Base-by-base conservation (phyloP, 2,113 vertebrate species). In the Poeciliopsis turrubarensis region DNA sequence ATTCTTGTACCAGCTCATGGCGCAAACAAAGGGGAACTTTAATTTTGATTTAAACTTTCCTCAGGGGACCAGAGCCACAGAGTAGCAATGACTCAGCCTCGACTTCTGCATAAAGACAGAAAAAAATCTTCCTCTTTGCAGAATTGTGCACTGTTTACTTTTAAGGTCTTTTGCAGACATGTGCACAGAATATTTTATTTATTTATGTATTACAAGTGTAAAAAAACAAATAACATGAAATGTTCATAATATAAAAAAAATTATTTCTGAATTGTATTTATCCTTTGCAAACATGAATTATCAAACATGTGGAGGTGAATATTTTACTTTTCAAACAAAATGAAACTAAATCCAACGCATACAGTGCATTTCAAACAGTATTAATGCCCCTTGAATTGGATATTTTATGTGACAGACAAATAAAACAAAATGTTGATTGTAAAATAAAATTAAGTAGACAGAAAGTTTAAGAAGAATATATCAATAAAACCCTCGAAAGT, bases 11-110 rank as follows among this genome's bases (percentile, higher is more conserved):
- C 64, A 72, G 65, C 74, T 77, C 51, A 29, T 30, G 65, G 85
- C 73, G 78, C 79, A 86, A 81, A 41, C 63, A 81, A 68, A 47
- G 54, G 47, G 30, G 70, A 76, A 80, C 76, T 84, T 84, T 72
- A 75, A 74, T 82, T 86, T 71, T 75, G 72, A 86, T 78, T 84
- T 44, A 44, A 69, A 68, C 71, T 60, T 69, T 29, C 30, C 77
- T 70, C 6, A 26, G 68, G 83, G 65, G 54, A 67, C 25, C 22
- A 32, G 14, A 86, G 70, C 26, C 70, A 78, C 78, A 84, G 67
- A 70, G 39, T 72, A 71, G 73, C 70, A 77, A 31, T 73, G 74
- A 63, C 79, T 77, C 60, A 51, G 68, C n/a, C 34, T 41, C 39
- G 60, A 74, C 14, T 9, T 60, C 10, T 70, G 22, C 64, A 60